Conservation (phyloP, 2,888 invertebrate species). For the Eurois occulta region DNA sequence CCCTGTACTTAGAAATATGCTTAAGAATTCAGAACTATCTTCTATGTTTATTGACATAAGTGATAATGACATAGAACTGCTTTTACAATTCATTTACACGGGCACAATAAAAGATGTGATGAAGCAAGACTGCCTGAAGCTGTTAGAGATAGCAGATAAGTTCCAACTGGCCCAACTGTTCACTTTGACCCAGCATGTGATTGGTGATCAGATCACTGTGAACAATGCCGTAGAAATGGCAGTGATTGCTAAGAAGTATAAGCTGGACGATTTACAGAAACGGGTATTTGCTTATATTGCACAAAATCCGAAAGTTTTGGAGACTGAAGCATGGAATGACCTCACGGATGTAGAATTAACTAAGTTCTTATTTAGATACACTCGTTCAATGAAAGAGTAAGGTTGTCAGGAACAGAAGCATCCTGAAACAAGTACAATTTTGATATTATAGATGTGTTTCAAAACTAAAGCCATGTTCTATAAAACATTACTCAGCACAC, state of each 20-base stretch:
- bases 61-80: slow-evolving; percentile 79
- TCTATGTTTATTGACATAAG: slow-evolving; percentile 73
- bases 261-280: slow-evolving; percentile 73
- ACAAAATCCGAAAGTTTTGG: slow-evolving; percentile 77
- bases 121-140: slow-evolving; percentile 75
- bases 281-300: slow-evolving; percentile 79
- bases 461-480: slow-evolving; percentile 6
- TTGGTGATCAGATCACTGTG: slow-evolving; percentile 76
- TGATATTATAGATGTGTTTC: slow-evolving; percentile 18
- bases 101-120: slow-evolving; percentile 78
- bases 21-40: slow-evolving; percentile 70
- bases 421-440: slow-evolving; percentile 47
- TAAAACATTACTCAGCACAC: neutral
- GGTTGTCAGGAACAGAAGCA: slow-evolving; percentile 24
- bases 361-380: slow-evolving; percentile 77
- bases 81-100: slow-evolving; percentile 82
- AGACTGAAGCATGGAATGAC: slow-evolving; percentile 79
- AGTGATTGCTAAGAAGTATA: slow-evolving; percentile 79
- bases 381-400: slow-evolving; percentile 57
- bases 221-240: slow-evolving; percentile 82
- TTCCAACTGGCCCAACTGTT: slow-evolving; percentile 77
- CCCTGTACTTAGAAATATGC: slow-evolving; percentile 74
- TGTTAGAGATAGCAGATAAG: slow-evolving; percentile 78
- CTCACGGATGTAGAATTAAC: slow-evolving; percentile 80
- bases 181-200: slow-evolving; percentile 72